Evolutionary conservation across 2,888 invertebrate genomes (phyloP), one percentile per base, ranked within the genome.

Genomic region (Liopterus haemorrhoidalis): DNA sequence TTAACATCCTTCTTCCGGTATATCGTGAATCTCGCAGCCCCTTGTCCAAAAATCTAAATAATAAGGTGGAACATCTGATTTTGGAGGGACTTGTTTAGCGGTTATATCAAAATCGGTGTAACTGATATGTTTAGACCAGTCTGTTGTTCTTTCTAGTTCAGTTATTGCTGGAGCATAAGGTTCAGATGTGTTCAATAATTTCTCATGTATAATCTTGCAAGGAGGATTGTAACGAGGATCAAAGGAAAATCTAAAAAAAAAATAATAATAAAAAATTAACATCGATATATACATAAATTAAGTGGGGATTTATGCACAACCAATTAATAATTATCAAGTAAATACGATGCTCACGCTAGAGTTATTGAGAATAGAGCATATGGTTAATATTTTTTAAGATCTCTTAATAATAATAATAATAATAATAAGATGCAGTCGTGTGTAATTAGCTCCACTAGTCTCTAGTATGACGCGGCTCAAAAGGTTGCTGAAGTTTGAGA

Each of bases 21-120:
- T 25, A 43, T 57, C 45, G 31, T 57, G 57, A 32, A 49, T 40
- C 9, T 49, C 46, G 44, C 63, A 63, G 20, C 54, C 45, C 15
- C 54, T 43, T 20, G 49, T 55, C 64, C 62, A 64, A 40, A 60
- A 59, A 44, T 64, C 58, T n/a, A 57, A 50, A 36, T 58, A 58
- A 50, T 63, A 64, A 1, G 59, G 55, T 2, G 61, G 57, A 5
- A 19, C 9, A 16, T 25, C 33, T 32, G 24, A 8, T 39, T 24
- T 27, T 9, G 5, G 5, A n/a, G 24, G 11, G 4, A 46, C 38
- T 24, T 50, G 49, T 27, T 56, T 56, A n/a, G 51, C 49, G 6
- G 47, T 41, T 32, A 62, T 38, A 41, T 58, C 50, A 37, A 64
- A 64, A 39, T 61, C 59, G 15, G 39, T 49, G 2, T 50, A 45